These are phyloP conservation scores for Crotophaga sulcirostris DNA, from an alignment of 2,113 vertebrate species.

Conservation along the genomic window DNA sequence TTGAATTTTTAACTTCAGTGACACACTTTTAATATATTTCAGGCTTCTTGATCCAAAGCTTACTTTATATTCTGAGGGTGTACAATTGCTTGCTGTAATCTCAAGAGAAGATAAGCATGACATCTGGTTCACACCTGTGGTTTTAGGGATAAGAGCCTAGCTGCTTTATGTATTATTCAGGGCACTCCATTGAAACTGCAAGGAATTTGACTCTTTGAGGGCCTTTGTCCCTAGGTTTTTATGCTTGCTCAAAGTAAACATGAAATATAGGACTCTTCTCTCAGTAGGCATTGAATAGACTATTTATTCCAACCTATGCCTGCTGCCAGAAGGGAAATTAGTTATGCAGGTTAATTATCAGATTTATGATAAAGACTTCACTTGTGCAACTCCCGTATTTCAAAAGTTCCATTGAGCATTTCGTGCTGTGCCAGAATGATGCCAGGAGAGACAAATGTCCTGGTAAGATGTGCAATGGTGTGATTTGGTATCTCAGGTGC, in stretches of 20 bases:
- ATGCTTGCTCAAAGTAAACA: slow-evolving; percentile 61
- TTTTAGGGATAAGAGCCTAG: slow-evolving; percentile 65
- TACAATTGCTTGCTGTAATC: slow-evolving; percentile 72
- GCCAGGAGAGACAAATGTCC: not conserved
- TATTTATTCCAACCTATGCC: slow-evolving; percentile 22
- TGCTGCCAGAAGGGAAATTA: slow-evolving; percentile 29
- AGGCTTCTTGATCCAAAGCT: slow-evolving; percentile 60
- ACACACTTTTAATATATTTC: slow-evolving; percentile 69
- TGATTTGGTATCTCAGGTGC: not conserved
- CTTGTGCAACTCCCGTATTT: not conserved
- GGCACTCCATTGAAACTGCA: not conserved
- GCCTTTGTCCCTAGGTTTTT: slow-evolving; percentile 35
- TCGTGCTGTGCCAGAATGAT: not conserved
- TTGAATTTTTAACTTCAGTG: slow-evolving; percentile 73
- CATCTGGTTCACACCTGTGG: slow-evolving; percentile 77
- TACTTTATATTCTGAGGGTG: slow-evolving; percentile 73
- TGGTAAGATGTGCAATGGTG: fast-evolving
- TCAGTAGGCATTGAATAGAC: slow-evolving; percentile 1
- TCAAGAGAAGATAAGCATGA: slow-evolving; percentile 74
- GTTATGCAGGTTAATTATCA: slow-evolving; percentile 39
- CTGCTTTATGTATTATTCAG: slow-evolving; percentile 67
- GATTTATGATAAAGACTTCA: slow-evolving; percentile 44
- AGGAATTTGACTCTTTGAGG: slow-evolving; percentile 60
- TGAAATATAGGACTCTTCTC: slow-evolving; percentile 30
- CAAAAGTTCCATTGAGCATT: not conserved